A percentile compares a stretch with the other conserved stretches of the same genome.
Evolutionary conservation across 1,140 invertebrate species (phyloP).

Genomic region (Drosophila mauritiana): DNA sequence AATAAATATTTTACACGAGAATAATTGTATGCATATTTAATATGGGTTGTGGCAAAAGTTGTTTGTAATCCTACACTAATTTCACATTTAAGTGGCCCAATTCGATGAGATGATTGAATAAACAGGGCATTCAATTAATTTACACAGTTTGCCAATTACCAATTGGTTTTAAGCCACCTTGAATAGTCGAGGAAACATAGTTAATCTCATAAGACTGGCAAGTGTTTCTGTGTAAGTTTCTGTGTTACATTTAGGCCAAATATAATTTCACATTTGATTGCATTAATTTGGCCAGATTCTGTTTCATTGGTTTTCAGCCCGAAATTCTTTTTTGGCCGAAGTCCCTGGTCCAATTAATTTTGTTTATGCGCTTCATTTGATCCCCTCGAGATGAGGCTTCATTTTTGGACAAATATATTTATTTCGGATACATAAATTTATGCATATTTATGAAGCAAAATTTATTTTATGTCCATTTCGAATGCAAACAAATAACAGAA

Average conservation of each 20-base stretch:
- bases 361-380: conserved; percentile 62
- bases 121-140: conserved; percentile 1
- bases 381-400: conserved; percentile 56
- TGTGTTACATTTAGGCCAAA: not conserved
- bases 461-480: conserved; percentile 74
- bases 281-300: conserved; percentile 2
- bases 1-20: conserved; percentile 5
- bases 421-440: conserved; percentile 67
- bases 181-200: no score
- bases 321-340: conserved; percentile 22
- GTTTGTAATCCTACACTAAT: conserved; percentile 24
- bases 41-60: conserved; percentile 5
- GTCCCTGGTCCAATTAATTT: conserved; percentile 72
- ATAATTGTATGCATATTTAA: conserved; percentile 23
- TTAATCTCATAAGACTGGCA: no score
- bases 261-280: conserved; percentile 13
- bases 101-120: conserved; percentile 3
- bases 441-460: conserved; percentile 77
- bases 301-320: not conserved
- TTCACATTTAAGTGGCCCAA: conserved; percentile 13
- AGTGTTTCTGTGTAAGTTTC: no score
- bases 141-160: not conserved
- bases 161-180: not conserved
- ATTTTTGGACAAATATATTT: conserved; percentile 63
- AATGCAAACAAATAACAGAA: conserved; percentile 76